Percentiles rank a stretch among this genome's conserved stretches.
Evolutionary conservation across 2,888 invertebrate genomes (phyloP).

Genomic region (Yponomeuta plumbellus): DNA sequence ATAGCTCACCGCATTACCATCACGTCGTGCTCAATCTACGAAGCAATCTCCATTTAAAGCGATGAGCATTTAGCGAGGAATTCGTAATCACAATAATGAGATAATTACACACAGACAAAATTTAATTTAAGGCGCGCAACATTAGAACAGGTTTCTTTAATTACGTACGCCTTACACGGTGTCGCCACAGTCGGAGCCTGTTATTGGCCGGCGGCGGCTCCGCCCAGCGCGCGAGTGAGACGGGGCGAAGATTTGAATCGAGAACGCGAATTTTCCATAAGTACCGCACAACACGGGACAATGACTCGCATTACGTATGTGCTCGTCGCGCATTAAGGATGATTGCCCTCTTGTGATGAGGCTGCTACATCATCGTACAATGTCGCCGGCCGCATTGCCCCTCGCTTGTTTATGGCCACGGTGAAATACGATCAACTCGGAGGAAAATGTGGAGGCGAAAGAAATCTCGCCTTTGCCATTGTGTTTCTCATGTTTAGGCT

Average conservation of each 20-base stretch:
- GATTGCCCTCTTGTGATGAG: constrained; percentile 76
- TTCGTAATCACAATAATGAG: constrained; percentile 76
- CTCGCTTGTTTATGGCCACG: constrained; percentile 62
- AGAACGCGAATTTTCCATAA: constrained; percentile 77
- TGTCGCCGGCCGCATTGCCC: constrained; percentile 65
- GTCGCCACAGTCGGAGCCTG: constrained; percentile 69
- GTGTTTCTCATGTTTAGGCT: constrained; percentile 66
- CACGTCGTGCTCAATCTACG: constrained; percentile 48
- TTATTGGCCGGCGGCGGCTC: constrained; percentile 73
- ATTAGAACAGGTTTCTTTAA: constrained; percentile 78
- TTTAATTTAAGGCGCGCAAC: constrained; percentile 76
- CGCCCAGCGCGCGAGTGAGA: constrained; percentile 74
- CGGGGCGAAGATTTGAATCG: constrained; percentile 74
- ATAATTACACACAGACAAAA: constrained; percentile 77
- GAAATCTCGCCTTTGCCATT: constrained; percentile 66
- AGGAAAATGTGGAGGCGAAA: constrained; percentile 68
- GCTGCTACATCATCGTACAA: constrained; percentile 72
- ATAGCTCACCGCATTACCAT: constrained; percentile 47
- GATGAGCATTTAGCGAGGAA: constrained; percentile 71
- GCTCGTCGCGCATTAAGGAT: constrained; percentile 74
- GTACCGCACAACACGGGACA: constrained; percentile 74
- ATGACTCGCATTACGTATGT: constrained; percentile 77
- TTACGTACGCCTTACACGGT: constrained; percentile 75
- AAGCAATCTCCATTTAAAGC: constrained; percentile 65
- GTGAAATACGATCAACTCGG: constrained; percentile 69